Percentiles rank a stretch among this genome's conserved stretches.
Evolutionary conservation across 2,797 vertebrate genomes (phyloP).

Genomic region (Enteromius paludinosus): DNA sequence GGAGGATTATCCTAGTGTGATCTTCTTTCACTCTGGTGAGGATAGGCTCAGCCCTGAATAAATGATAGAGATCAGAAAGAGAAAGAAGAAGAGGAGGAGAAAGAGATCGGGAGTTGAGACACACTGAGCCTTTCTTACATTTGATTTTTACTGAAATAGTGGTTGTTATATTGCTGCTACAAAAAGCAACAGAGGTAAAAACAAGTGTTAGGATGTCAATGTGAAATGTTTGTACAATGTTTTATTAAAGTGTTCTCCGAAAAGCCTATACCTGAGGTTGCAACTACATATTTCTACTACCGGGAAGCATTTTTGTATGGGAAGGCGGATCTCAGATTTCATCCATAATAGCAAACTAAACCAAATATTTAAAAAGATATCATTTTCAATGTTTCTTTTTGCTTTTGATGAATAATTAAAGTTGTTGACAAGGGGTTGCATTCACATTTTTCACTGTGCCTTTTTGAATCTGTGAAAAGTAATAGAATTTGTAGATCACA

Average conservation of each 20-base stretch:
- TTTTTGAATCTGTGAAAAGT: not conserved
- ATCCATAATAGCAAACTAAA: not conserved
- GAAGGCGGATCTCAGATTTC: not conserved
- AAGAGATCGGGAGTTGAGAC: not conserved
- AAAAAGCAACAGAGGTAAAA: conserved; percentile 1
- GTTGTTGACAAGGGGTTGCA: not conserved
- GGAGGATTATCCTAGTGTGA: conserved; percentile 90
- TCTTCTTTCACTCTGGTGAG: conserved; percentile 92
- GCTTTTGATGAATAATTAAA: conserved; percentile 7
- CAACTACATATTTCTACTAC: conserved; percentile 1
- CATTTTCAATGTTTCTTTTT: not conserved
- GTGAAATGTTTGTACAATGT: not conserved
- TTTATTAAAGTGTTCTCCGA: not conserved
- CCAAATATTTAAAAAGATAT: not conserved
- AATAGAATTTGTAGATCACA: not conserved
- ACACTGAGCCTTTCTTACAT: conserved; percentile 5
- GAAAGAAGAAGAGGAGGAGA: conserved; percentile 18
- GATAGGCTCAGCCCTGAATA: conserved; percentile 88
- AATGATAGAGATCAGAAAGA: conserved; percentile 53
- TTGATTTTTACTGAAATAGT: not conserved
- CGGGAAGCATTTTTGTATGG: not conserved
- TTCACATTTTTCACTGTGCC: not conserved
- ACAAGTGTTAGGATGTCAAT: conserved; percentile 13
- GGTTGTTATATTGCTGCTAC: not conserved
- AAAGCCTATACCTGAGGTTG: not conserved